Conservation (phyloP, 2,113 vertebrate species). For the Caranx ignobilis region DNA sequence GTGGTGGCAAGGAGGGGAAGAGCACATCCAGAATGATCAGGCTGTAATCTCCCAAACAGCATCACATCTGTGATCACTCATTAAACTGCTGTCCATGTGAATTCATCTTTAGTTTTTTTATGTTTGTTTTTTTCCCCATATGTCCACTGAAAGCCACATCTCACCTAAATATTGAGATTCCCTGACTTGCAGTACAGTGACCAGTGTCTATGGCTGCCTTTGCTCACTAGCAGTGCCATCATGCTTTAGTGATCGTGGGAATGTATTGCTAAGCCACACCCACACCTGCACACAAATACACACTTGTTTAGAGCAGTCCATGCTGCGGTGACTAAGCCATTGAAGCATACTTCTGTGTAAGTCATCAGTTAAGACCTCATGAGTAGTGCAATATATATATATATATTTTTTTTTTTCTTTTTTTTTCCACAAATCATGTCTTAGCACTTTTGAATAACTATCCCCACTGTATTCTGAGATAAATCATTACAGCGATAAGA, state of each 20-base stretch:
- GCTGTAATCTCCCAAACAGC: slow-evolving; percentile 7
- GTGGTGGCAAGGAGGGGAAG: not conserved
- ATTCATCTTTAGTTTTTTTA: not conserved
- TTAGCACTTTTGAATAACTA: slow-evolving; percentile 70
- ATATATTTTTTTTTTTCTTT: slow-evolving; percentile 7
- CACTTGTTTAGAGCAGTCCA: slow-evolving; percentile 39
- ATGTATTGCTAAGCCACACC: slow-evolving; percentile 20
- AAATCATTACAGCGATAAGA: not conserved
- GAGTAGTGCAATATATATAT: slow-evolving; percentile 72
- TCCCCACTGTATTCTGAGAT: slow-evolving; percentile 58
- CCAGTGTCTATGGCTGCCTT: slow-evolving; percentile 1
- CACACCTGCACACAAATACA: slow-evolving; percentile 9
- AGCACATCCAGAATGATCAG: slow-evolving; percentile 40
- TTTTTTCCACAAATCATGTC: slow-evolving; percentile 40
- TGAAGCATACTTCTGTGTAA: slow-evolving; percentile 32
- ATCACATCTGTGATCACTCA: slow-evolving; percentile 14
- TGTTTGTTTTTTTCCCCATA: not conserved
- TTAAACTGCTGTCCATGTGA: slow-evolving; percentile 6
- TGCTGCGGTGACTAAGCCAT: slow-evolving; percentile 31
- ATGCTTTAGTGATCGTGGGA: slow-evolving; percentile 34
- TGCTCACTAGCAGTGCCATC: slow-evolving; percentile 37
- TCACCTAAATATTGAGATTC: slow-evolving; percentile 7
- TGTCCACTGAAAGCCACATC: slow-evolving; percentile 1
- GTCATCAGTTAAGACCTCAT: slow-evolving; percentile 62
- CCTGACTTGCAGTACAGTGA: slow-evolving; percentile 5